Conservation (phyloP, 2,888 invertebrate genomes). For the Noctua fimbriata region DNA sequence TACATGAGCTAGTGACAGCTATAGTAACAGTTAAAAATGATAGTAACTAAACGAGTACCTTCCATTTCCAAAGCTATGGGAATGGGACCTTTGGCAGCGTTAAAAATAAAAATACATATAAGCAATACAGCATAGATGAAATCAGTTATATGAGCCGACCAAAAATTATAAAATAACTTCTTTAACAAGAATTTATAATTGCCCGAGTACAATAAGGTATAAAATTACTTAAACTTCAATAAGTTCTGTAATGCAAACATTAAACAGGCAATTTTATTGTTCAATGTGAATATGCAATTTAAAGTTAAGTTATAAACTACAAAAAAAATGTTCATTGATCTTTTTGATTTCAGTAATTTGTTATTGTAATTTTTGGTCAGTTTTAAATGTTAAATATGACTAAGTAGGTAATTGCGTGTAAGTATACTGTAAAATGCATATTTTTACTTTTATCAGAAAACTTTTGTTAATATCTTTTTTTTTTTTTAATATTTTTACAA, state of each 20-base stretch:
- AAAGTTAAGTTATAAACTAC: neutral
- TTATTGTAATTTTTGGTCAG: conserved; percentile 42
- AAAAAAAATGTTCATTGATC: neutral
- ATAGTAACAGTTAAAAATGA: conserved; percentile 63
- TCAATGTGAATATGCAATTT: neutral
- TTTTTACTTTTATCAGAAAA: conserved; percentile 46
- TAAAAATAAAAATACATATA: conserved; percentile 85
- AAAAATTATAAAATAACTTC: conserved; percentile 30
- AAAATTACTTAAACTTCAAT: neutral
- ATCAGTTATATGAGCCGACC: conserved; percentile 49
- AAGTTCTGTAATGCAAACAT: neutral
- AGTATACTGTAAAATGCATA: conserved; percentile 41
- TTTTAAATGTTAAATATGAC: conserved; percentile 46
- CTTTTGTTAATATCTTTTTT: neutral
- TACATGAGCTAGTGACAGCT: conserved; percentile 44
- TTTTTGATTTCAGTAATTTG: neutral
- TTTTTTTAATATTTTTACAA: neutral
- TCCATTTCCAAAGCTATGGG: conserved; percentile 90
- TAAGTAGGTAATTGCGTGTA: conserved; percentile 51
- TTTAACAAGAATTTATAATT: neutral
- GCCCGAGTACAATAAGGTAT: neutral
- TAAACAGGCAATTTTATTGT: neutral
- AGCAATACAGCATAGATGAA: conserved; percentile 78
- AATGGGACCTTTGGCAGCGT: conserved; percentile 90
- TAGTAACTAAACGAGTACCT: conserved; percentile 83